Evolutionary conservation across 2,888 invertebrate species (phyloP), one percentile per base, ranked within the genome.

Genomic region (Tinea trinotella): DNA sequence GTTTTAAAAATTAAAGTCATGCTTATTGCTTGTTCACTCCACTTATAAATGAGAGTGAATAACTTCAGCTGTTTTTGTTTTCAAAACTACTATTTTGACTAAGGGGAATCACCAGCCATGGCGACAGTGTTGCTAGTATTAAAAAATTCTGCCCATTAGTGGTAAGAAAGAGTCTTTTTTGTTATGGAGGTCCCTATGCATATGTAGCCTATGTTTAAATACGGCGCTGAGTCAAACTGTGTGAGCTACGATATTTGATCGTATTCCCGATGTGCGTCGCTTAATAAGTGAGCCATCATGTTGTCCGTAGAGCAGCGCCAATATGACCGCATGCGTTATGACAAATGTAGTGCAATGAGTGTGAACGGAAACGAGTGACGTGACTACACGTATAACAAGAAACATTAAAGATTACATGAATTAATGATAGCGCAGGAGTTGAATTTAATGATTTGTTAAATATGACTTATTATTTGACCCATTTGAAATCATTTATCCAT

Each of bases 331-430:
- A 18, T 18, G 13, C 24, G 76, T 77, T 76, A 77, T 50, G 64
- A 77, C 73, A 78, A n/a, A 80, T 81, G 83, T 76, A 15, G 81
- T 81, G 84, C 80, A 79, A 54, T 71, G 81, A 75, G 76, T 80
- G 78, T 77, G 83, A 83, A 80, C 77, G 80, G 80, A 83, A 82
- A 83, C 76, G 76, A 71, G 78, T 82, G 82, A 76, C 79, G 75
- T 76, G 75, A 74, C 76, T 40, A 40, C 40, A 40, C 40, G 40
- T 15, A 30, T 30, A 40, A 40, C 40, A 53, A 35, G 44, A 24
- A 34, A 71, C 71, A 65, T 66, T 22, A 24, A 34, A 71, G 71
- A 65, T 66, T 22, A 54, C 54, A 54, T 54, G 57, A 56, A 40
- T 40, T 40, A 40, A 40, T 17, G 13, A 17, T 17, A 10, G 10